Percentiles rank a stretch among this genome's conserved stretches.
phyloP scores from a whole-genome alignment of 2,113 vertebrate species.

The Ammospiza caudacuta region DNA sequence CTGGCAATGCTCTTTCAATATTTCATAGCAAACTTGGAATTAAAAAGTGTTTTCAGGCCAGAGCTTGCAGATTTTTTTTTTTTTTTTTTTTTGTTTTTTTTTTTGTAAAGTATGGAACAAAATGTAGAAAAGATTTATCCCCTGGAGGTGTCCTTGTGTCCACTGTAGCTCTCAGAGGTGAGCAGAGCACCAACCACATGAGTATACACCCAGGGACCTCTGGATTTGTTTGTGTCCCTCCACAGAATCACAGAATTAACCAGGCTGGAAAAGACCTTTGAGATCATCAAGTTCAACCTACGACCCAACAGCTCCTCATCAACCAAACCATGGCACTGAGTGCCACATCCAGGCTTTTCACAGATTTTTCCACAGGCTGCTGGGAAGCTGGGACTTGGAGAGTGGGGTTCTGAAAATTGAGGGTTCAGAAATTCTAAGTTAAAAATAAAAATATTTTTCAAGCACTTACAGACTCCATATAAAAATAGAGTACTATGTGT shows the following conservation, averaged over 20 bases:
- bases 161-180: neutral
- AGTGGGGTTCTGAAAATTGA: neutral
- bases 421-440: neutral
- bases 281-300: neutral
- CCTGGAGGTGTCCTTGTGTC: too few relatives aligned
- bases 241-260: neutral
- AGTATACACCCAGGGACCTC: neutral
- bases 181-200: neutral
- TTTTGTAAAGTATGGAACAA: neutral
- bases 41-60: neutral
- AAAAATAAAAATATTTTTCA: neutral
- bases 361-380: neutral
- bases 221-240: neutral
- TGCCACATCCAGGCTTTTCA: neutral
- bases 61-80: neutral
- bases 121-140: neutral
- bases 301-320: neutral
- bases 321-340: fast-evolving
- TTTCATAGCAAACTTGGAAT: neutral
- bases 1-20: neutral
- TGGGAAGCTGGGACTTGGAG: neutral
- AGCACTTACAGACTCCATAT: neutral
- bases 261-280: neutral
- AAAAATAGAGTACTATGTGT: neutral
- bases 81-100: neutral